Evolutionary conservation across 2,113 vertebrate species (phyloP), one percentile per base, ranked within the genome.

Genomic region (Tachysurus vachellii): DNA sequence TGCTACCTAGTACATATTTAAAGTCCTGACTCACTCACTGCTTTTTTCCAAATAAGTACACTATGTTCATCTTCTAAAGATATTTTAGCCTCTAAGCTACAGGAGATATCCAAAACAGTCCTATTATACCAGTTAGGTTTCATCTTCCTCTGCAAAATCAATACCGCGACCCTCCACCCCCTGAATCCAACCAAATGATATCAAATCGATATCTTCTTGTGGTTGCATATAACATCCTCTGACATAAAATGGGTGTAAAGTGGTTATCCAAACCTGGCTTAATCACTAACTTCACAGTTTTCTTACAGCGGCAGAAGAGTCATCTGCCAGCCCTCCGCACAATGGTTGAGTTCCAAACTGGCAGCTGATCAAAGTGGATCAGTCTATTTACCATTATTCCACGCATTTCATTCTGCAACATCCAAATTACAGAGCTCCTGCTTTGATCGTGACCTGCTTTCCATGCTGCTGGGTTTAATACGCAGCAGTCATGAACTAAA

Each of bases 211-310:
- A 80, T 44, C 53, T 50, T 70, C 79, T 62, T 64, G 26, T 76
- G 85, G 82, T 84, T 81, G 28, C 23, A 59, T 57, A 64, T 81
- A 85, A 87, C 71, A 6, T 64, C 61, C 76, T 73, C 75, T 16
- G 6, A 5, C 42, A 84, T 64, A 28, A 80, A 56, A 80, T 10
- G 2, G 77, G 77, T 59, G 11, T 59, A 80, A 80, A 21, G 77
- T 80, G 77, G 54, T 81, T 28, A 57, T 80, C 82, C 42, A 44
- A 31, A 82, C 73, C 31, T 17, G 16, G 16, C 64, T 85, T 75
- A 75, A 86, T 86, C 82, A 88, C 54, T 21, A 21, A 54, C 31
- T 84, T 90, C 53, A 80, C 84, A 90, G 80, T 73, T 88, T 85
- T 66, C 57, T 47, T 84, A 26, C 13, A 86, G 80, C 5, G 26